These are phyloP conservation scores for Bombus pyrosoma DNA, from an alignment of 1,140 invertebrate species.

Conservation along the genomic window DNA sequence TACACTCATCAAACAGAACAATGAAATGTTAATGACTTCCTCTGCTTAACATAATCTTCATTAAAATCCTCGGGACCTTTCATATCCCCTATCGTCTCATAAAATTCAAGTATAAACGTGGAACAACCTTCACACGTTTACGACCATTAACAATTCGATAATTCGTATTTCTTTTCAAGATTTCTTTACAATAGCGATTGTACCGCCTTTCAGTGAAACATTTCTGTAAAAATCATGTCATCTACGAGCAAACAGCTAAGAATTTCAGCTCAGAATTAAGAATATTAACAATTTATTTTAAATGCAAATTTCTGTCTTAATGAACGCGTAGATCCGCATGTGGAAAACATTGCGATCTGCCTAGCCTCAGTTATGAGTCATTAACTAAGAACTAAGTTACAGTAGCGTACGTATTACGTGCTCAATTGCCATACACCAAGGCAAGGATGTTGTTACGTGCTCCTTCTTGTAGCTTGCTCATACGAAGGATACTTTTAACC, in stretches of 20 bases:
- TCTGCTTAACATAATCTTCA: background rate
- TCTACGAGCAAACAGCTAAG: background rate
- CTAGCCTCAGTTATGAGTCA: constrained; percentile 71
- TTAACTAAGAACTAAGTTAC: constrained; percentile 65
- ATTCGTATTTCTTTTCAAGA: background rate
- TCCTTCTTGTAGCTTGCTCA: background rate
- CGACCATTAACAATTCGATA: background rate
- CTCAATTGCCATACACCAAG: constrained; percentile 52
- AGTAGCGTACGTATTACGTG: constrained; percentile 55
- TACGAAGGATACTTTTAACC: constrained; percentile 58
- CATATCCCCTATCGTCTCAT: background rate
- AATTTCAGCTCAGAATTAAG: too few species aligned
- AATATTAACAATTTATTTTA: background rate
- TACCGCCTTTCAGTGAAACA: too few species aligned
- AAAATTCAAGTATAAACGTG: background rate
- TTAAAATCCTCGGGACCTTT: background rate
- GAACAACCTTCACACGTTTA: background rate
- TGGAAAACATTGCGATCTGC: constrained; percentile 26
- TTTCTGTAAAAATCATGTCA: background rate
- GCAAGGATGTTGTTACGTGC: constrained; percentile 61
- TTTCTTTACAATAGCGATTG: background rate
- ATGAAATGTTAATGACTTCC: constrained; percentile 14
- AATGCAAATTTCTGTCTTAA: constrained; percentile 5
- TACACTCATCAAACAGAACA: background rate
- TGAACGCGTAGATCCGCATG: background rate